Evolutionary conservation across 2,888 invertebrate genomes (phyloP).

Genomic region (Odontocerum albicorne): DNA sequence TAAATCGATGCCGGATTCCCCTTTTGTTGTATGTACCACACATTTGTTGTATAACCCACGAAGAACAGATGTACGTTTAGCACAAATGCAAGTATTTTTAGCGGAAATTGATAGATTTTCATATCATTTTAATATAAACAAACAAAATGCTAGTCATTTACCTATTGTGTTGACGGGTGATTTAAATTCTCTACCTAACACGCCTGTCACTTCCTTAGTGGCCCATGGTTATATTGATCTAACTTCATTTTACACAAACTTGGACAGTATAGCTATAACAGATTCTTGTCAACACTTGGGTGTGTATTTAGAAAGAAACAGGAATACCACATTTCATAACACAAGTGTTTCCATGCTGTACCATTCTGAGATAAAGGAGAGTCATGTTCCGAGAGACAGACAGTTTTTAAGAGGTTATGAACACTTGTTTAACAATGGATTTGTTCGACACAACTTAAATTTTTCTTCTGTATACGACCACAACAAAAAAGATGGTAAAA

Average conservation of each 20-base stretch:
- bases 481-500: conserved; percentile 45
- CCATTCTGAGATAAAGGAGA: conserved; percentile 30
- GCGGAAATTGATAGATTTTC: conserved; percentile 83
- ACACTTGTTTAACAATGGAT: conserved; percentile 60
- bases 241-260: conserved; percentile 44
- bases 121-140: conserved; percentile 43
- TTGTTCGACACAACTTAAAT: conserved; percentile 65
- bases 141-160: conserved; percentile 54
- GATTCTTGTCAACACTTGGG: conserved; percentile 63
- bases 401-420: conserved; percentile 38
- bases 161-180: conserved; percentile 92
- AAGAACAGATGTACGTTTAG: conserved; percentile 86
- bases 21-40: conserved; percentile 85
- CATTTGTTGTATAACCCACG: conserved; percentile 92
- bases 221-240: conserved; percentile 60
- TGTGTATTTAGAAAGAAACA: conserved; percentile 49
- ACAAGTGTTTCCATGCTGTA: conserved; percentile 21
- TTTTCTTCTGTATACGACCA: conserved; percentile 72
- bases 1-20: conserved; percentile 49
- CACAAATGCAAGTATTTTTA: conserved; percentile 82
- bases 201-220: conserved; percentile 71
- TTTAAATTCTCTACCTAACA: conserved; percentile 81
- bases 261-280: conserved; percentile 57
- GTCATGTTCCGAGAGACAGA: conserved; percentile 6
- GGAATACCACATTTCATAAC: conserved; percentile 40